phyloP scores from a whole-genome alignment of 1,140 invertebrate genomes.

The Atopsyche davidsoni region DNA sequence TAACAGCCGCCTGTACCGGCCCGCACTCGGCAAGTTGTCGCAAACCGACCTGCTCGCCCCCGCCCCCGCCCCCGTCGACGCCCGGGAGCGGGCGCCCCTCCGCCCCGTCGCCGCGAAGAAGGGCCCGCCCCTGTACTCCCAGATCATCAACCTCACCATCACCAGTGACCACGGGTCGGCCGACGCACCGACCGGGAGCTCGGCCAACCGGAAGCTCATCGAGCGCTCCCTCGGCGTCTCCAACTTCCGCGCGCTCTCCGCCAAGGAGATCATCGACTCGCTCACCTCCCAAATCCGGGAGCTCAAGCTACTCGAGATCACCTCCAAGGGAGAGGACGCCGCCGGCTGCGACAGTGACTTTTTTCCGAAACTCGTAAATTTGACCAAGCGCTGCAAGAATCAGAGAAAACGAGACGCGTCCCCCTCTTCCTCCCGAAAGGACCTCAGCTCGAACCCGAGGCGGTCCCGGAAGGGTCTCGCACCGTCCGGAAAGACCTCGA shows the following conservation, averaged over 20 bases:
- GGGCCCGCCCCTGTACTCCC: background rate
- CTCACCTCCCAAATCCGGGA: slow-evolving; percentile 20
- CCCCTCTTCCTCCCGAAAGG: too few relatives aligned
- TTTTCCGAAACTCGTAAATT: too few relatives aligned
- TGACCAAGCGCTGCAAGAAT: too few relatives aligned
- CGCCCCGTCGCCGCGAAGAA: background rate
- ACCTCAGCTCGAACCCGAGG: too few relatives aligned
- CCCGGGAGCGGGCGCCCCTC: slow-evolving; percentile 4
- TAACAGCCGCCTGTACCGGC: too few relatives aligned
- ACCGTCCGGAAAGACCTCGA: too few relatives aligned
- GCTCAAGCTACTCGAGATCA: slow-evolving; percentile 2
- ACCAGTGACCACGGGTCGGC: background rate
- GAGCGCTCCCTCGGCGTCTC: slow-evolving; percentile 7
- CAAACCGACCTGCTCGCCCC: too few relatives aligned
- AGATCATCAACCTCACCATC: background rate
- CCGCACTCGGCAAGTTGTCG: too few relatives aligned
- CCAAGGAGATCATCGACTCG: slow-evolving; percentile 25
- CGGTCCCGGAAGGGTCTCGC: too few relatives aligned
- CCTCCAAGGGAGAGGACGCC: background rate
- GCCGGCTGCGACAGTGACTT: too few relatives aligned
- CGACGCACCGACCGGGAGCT: slow-evolving; percentile 28
- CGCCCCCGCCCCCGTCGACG: background rate
- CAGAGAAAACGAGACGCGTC: too few relatives aligned
- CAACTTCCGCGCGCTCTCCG: slow-evolving; percentile 18
- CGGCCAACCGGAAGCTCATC: slow-evolving; percentile 2